phyloP scores from a whole-genome alignment of 1,140 invertebrate species.

The Pseudomyrmex sp. region DNA sequence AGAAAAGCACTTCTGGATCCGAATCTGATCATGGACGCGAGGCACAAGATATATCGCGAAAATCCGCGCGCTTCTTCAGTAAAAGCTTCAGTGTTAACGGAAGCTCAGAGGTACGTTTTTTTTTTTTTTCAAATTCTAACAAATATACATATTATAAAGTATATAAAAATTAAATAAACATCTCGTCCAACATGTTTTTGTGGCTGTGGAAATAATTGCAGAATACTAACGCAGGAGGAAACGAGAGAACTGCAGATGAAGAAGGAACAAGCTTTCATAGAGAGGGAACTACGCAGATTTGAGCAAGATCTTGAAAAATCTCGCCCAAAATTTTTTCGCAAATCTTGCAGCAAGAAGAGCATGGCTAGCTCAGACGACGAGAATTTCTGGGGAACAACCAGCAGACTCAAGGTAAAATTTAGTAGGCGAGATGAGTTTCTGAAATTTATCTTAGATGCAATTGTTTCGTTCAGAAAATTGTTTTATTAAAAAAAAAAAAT shows the following conservation, averaged over 20 bases:
- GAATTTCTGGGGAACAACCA: conserved; percentile 74
- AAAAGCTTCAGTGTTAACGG: conserved; percentile 34
- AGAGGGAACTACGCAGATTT: conserved; percentile 76
- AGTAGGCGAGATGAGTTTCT: no score
- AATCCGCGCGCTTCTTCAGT: background rate
- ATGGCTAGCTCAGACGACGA: conserved; percentile 72
- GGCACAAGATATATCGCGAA: conserved; percentile 58
- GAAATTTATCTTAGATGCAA: background rate
- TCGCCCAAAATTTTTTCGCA: conserved; percentile 70
- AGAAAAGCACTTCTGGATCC: conserved; percentile 59
- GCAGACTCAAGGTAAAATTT: conserved; percentile 56
- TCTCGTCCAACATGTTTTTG: background rate
- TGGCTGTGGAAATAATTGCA: background rate
- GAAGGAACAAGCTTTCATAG: conserved; percentile 53
- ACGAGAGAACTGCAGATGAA: conserved; percentile 48
- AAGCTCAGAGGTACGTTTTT: conserved; percentile 54
- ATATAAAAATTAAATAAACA: background rate
- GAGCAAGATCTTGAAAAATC: conserved; percentile 70
- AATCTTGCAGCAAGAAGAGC: conserved; percentile 67
- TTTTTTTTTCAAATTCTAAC: no score
- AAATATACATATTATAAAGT: no score
- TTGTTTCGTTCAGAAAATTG: background rate
- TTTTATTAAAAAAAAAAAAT: no score
- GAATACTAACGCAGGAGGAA: conserved; percentile 59
- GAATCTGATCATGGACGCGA: conserved; percentile 68